These are phyloP conservation scores for Tryphoninae sp. DNA, from an alignment of 2,888 invertebrate genomes.

Conservation along the genomic window DNA sequence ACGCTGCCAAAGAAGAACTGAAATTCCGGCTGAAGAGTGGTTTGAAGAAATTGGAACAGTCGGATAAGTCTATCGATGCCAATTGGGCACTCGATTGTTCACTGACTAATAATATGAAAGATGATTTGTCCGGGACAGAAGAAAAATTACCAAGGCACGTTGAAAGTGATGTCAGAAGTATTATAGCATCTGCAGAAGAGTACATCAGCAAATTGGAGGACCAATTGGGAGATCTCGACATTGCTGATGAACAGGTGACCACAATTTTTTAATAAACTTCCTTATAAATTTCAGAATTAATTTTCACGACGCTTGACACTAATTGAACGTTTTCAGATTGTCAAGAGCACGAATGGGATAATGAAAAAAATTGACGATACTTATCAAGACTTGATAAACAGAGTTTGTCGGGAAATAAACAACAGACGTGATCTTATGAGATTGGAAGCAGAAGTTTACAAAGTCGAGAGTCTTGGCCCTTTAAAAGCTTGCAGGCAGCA, in stretches of 20 bases:
- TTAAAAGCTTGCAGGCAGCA: slow-evolving; percentile 79
- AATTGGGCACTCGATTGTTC: slow-evolving; percentile 58
- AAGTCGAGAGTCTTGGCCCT: slow-evolving; percentile 78
- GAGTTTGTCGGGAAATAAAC: slow-evolving; percentile 68
- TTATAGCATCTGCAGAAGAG: slow-evolving; percentile 68
- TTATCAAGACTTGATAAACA: slow-evolving; percentile 68
- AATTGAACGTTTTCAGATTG: slow-evolving; percentile 61
- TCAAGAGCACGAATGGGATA: slow-evolving; percentile 65
- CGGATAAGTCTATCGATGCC: slow-evolving; percentile 62
- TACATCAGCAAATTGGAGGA: slow-evolving; percentile 69
- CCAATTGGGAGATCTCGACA: slow-evolving; percentile 69
- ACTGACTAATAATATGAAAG: slow-evolving; percentile 44
- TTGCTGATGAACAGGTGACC: slow-evolving; percentile 70
- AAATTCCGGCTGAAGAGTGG: slow-evolving; percentile 60
- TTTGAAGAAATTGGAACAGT: slow-evolving; percentile 65
- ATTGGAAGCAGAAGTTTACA: slow-evolving; percentile 70
- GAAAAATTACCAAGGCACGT: slow-evolving; percentile 63
- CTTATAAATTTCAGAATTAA: neutral
- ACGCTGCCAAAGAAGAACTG: slow-evolving; percentile 62
- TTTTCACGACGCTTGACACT: too few relatives aligned
- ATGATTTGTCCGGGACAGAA: slow-evolving; percentile 38
- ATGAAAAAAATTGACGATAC: slow-evolving; percentile 68
- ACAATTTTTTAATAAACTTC: neutral
- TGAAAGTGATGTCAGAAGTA: slow-evolving; percentile 66
- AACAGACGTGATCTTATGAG: slow-evolving; percentile 67